Percentiles rank a stretch among this genome's conserved stretches.
Conservation (phyloP, 2,113 vertebrate genomes). For the Tupaia tana region DNA sequence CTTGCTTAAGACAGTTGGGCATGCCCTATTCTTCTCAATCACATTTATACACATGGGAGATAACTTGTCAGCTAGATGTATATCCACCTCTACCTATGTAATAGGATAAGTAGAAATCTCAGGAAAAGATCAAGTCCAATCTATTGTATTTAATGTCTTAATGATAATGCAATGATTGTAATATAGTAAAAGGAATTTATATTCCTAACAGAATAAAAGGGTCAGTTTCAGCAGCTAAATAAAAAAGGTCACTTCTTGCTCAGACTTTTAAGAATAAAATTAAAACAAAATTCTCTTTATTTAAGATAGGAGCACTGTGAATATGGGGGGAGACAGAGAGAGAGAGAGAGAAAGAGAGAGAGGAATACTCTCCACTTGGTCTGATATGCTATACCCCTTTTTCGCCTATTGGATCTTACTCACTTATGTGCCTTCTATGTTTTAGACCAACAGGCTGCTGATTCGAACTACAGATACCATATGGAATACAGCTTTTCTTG, state of each 20-base stretch:
- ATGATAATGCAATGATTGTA: not conserved
- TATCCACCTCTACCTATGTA: not conserved
- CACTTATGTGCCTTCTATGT: too few species aligned
- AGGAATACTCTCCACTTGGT: too few species aligned
- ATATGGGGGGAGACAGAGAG: too few species aligned
- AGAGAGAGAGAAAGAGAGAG: too few species aligned
- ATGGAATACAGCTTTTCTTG: too few species aligned
- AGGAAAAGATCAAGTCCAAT: not conserved
- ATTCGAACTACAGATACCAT: too few species aligned
- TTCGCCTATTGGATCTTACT: too few species aligned
- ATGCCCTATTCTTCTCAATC: not conserved
- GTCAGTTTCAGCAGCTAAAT: conserved; percentile 9
- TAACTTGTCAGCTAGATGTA: not conserved
- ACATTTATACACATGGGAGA: not conserved
- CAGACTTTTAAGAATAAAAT: not conserved
- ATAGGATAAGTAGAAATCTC: not conserved
- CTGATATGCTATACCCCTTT: too few species aligned
- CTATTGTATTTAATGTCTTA: conserved; percentile 16
- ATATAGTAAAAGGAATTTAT: not conserved
- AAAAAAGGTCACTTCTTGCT: not conserved
- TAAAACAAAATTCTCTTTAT: too few species aligned
- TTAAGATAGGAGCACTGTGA: too few species aligned
- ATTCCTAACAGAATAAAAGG: not conserved
- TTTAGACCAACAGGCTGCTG: too few species aligned
- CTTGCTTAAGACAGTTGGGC: not conserved